Conservation (phyloP, 2,888 invertebrate species). For the Lordiphosa fenestrarum region DNA sequence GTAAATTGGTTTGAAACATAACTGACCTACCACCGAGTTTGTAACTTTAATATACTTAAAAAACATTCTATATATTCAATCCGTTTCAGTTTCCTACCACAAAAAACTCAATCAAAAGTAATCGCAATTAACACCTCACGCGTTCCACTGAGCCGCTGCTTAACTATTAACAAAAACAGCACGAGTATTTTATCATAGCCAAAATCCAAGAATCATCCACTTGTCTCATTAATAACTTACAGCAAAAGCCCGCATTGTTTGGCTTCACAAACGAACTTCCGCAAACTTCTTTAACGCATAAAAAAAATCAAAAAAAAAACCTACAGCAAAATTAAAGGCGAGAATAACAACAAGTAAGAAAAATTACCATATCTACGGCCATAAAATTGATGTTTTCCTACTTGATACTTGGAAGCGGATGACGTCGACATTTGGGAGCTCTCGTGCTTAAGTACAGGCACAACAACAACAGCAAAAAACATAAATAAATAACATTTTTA, state of each 20-base stretch:
- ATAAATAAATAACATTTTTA: constrained; percentile 50
- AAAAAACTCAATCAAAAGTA: no score
- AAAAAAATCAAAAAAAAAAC: background rate
- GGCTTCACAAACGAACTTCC: constrained; percentile 42
- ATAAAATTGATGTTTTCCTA: constrained; percentile 60
- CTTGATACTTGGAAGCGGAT: constrained; percentile 41
- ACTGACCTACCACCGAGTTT: no score
- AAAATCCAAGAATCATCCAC: constrained; percentile 16
- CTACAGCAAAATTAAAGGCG: background rate
- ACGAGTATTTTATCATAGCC: background rate
- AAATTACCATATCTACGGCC: constrained; percentile 55
- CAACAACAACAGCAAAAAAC: constrained; percentile 31
- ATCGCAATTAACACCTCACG: constrained; percentile 8
- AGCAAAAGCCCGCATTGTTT: constrained; percentile 26
- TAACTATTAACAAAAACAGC: constrained; percentile 2
- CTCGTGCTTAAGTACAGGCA: constrained; percentile 60
- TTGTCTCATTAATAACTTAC: constrained; percentile 38
- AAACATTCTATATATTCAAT: no score
- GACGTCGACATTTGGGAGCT: constrained; percentile 40
- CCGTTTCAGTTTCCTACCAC: no score
- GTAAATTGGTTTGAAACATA: no score
- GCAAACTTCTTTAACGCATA: constrained; percentile 35
- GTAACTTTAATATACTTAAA: no score
- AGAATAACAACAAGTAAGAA: constrained; percentile 15
- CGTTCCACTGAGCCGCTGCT: background rate